phyloP scores from a whole-genome alignment of 1,140 invertebrate species.

The Lerema accius region DNA sequence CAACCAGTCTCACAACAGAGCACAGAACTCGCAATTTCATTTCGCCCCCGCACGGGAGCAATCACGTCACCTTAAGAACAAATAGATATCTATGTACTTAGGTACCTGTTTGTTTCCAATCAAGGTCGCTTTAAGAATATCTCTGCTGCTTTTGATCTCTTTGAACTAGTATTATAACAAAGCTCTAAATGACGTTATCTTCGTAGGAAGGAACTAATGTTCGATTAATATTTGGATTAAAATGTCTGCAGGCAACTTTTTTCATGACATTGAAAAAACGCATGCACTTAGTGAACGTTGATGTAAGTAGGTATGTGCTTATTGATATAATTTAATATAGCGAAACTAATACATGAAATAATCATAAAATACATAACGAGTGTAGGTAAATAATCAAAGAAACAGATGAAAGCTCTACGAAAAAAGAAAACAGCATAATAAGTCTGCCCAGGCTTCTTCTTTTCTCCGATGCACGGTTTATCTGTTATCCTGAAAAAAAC shows the following conservation, averaged over 20 bases:
- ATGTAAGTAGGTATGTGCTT: no score
- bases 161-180: conserved; percentile 3
- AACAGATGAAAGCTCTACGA: no score
- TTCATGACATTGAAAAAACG: neutral
- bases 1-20: neutral
- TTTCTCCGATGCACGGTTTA: no score
- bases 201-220: neutral
- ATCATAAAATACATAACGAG: no score
- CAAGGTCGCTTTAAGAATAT: conserved; percentile 53
- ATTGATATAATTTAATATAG: no score
- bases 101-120: conserved; percentile 43
- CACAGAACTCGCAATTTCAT: conserved; percentile 56
- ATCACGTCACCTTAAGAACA: conserved; percentile 61
- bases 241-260: neutral
- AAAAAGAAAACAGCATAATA: no score
- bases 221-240: neutral
- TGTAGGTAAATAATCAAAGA: no score
- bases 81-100: no score
- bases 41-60: conserved; percentile 53
- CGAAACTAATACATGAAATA: no score
- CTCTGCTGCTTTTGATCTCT: conserved; percentile 10
- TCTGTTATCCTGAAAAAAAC: no score
- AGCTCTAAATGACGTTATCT: neutral
- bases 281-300: neutral
- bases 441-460: no score